phyloP scores from a whole-genome alignment of 2,797 vertebrate genomes.

The Oreochromis mossambicus region DNA sequence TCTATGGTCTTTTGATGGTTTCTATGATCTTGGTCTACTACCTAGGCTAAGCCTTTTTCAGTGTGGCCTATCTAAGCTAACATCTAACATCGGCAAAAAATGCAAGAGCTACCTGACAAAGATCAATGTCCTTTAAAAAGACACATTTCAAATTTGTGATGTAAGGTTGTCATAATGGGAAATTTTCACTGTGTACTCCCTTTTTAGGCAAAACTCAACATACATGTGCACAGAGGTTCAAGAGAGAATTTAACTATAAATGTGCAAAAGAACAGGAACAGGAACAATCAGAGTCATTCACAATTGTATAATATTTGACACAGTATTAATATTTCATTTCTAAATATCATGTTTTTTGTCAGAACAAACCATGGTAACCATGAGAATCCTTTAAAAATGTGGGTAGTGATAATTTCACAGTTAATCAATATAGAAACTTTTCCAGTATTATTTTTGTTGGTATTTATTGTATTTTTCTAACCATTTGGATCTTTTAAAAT shows the following conservation, averaged over 20 bases:
- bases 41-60: not conserved
- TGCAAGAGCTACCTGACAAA: not conserved
- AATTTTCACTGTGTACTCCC: not conserved
- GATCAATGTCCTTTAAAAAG: not conserved
- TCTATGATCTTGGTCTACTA: not conserved
- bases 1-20: not conserved
- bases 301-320: not conserved
- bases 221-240: not conserved
- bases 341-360: not conserved
- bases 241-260: not conserved
- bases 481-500: not conserved
- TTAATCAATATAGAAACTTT: not conserved
- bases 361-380: not conserved
- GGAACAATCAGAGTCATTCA: not conserved
- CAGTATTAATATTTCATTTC: not conserved
- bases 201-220: not conserved
- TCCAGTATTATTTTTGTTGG: not conserved
- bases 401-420: not conserved
- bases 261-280: not conserved
- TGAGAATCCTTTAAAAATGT: not conserved
- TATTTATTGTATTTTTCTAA: not conserved
- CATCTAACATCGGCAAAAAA: not conserved
- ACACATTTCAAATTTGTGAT: rapidly evolving
- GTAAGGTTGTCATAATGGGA: not conserved
- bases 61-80: not conserved